A percentile compares a stretch with the other conserved stretches of the same genome.
Conservation (phyloP, 2,797 vertebrate species). For the Coreius guichenoti region DNA sequence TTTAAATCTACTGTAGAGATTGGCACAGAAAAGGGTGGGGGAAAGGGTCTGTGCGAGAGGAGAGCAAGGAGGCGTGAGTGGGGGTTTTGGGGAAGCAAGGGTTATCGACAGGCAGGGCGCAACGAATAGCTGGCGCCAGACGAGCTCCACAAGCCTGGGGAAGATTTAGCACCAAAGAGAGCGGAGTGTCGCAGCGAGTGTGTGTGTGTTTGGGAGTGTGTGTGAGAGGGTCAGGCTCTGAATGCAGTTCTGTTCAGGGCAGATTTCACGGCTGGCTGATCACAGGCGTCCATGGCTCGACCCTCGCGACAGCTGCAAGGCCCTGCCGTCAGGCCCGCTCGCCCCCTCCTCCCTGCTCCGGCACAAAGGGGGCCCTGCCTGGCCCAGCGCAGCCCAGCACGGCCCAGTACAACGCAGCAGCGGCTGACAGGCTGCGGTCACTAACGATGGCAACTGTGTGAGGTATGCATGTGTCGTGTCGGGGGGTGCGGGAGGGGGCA, state of each 20-base stretch:
- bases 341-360: slow-evolving; percentile 49
- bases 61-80: slow-evolving; percentile 19
- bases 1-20: slow-evolving; percentile 32
- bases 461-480: slow-evolving; percentile 74
- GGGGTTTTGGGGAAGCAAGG: slow-evolving; percentile 55
- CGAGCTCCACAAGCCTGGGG: slow-evolving; percentile 76
- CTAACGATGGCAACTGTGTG: slow-evolving; percentile 83
- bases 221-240: slow-evolving; percentile 79
- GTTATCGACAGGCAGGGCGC: slow-evolving; percentile 65
- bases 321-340: slow-evolving; percentile 70
- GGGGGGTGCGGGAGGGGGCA: slow-evolving; percentile 32
- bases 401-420: slow-evolving; percentile 75
- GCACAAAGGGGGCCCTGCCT: slow-evolving; percentile 79
- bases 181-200: slow-evolving; percentile 63
- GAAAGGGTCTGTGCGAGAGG: slow-evolving; percentile 4
- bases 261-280: slow-evolving; percentile 88
- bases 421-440: slow-evolving; percentile 83
- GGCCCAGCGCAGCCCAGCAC: slow-evolving; percentile 72
- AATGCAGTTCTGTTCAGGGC: slow-evolving; percentile 82
- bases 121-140: slow-evolving; percentile 81
- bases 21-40: slow-evolving; percentile 19
- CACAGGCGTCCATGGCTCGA: slow-evolving; percentile 81
- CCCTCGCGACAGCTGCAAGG: slow-evolving; percentile 87
- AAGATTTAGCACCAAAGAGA: slow-evolving; percentile 83
- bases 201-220: slow-evolving; percentile 65